These are phyloP conservation scores for Eueremaeus valkanovi DNA, from an alignment of 2,888 invertebrate genomes.

Conservation along the genomic window DNA sequence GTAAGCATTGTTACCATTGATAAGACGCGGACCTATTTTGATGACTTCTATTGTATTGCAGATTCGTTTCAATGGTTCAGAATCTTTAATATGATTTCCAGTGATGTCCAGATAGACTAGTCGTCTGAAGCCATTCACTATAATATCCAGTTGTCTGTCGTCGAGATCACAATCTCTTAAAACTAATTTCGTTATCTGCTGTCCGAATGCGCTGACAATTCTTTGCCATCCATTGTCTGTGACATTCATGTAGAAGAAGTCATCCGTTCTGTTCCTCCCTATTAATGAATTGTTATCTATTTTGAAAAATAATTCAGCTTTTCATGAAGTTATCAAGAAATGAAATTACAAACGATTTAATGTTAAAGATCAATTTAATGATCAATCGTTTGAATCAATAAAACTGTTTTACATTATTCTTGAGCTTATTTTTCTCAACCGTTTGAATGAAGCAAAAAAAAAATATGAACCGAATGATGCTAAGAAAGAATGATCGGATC, in stretches of 20 bases:
- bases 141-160: slow-evolving; percentile 24
- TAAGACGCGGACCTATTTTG: slow-evolving; percentile 34
- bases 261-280: slow-evolving; percentile 35
- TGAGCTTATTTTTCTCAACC: too few species aligned
- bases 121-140: slow-evolving; percentile 27
- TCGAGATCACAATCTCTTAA: slow-evolving; percentile 38
- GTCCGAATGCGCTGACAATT: slow-evolving; percentile 3
- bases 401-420: too few species aligned
- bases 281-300: neutral
- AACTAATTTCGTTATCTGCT: slow-evolving; percentile 23
- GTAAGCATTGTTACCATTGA: neutral
- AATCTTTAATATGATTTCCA: slow-evolving; percentile 22
- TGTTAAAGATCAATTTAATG: too few species aligned
- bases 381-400: too few species aligned
- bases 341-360: neutral
- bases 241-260: slow-evolving; percentile 26
- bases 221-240: slow-evolving; percentile 34
- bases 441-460: too few species aligned
- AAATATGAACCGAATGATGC: too few species aligned
- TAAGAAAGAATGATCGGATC: too few species aligned
- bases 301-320: slow-evolving; percentile 9
- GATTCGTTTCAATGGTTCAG: neutral
- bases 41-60: neutral
- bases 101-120: slow-evolving; percentile 28
- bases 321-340: neutral